These are phyloP conservation scores for Aspiorhynchus laticeps DNA, from an alignment of 2,113 vertebrate genomes.

Conservation along the genomic window DNA sequence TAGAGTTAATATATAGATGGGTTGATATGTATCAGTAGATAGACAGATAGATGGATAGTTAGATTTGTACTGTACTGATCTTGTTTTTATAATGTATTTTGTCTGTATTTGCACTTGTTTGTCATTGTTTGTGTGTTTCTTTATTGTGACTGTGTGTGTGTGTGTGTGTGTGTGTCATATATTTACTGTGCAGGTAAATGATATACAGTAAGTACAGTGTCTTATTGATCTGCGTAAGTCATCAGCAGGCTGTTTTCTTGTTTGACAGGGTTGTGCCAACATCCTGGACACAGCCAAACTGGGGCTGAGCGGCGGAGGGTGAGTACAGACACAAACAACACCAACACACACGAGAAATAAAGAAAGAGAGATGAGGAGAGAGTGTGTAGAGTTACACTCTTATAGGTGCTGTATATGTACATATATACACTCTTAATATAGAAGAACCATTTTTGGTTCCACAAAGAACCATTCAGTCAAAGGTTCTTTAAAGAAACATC, in stretches of 20 bases:
- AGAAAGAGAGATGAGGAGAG: neutral
- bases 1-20: too few relatives aligned
- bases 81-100: neutral
- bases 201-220: slow-evolving; percentile 17
- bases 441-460: too few relatives aligned
- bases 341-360: neutral
- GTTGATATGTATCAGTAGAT: too few relatives aligned
- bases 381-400: neutral
- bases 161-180: slow-evolving; percentile 4
- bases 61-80: neutral
- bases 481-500: too few relatives aligned
- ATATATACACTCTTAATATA: too few relatives aligned
- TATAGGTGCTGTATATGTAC: neutral
- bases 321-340: slow-evolving; percentile 64
- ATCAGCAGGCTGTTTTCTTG: slow-evolving; percentile 64
- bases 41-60: neutral
- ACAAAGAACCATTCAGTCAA: too few relatives aligned
- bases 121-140: neutral
- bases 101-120: neutral
- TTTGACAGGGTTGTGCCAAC: slow-evolving; percentile 57
- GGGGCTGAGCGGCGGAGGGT: slow-evolving; percentile 80
- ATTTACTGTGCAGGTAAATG: slow-evolving; percentile 12
- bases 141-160: neutral
- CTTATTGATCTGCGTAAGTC: neutral
- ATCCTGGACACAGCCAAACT: slow-evolving; percentile 78